Conservation (phyloP, 30 jellyfish, hydroid and myxozoan genomes). For the Cassiopea xamachana region DNA sequence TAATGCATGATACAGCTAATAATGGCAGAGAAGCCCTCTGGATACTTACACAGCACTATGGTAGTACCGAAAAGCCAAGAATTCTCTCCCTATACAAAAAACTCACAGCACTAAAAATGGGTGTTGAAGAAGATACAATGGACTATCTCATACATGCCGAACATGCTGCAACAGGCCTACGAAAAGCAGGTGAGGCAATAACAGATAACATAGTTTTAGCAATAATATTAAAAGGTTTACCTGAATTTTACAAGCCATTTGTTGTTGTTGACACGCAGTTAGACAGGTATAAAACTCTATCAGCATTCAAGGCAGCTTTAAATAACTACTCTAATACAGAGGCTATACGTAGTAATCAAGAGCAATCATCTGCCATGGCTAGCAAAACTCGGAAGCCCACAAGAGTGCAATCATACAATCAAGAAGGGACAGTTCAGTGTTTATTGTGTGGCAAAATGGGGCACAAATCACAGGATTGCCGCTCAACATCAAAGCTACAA, state of each 20-base stretch:
- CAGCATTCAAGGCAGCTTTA: conserved; percentile 67
- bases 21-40: conserved; percentile 21
- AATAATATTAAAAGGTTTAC: conserved; percentile 18
- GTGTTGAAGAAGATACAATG: conserved; percentile 17
- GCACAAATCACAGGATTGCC: conserved; percentile 18
- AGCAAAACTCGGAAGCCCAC: conserved; percentile 16
- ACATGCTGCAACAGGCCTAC: conserved; percentile 21
- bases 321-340: conserved; percentile 53
- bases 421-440: conserved; percentile 39
- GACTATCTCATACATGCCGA: conserved; percentile 9
- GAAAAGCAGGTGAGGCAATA: conserved; percentile 10
- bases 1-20: conserved; percentile 7
- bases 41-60: conserved; percentile 10
- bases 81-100: conserved; percentile 11
- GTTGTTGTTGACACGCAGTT: conserved; percentile 68
- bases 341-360: conserved; percentile 25
- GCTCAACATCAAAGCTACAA: conserved; percentile 10
- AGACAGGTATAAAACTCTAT: conserved; percentile 44
- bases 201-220: background rate
- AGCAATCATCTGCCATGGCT: conserved; percentile 23
- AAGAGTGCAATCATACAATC: background rate
- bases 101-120: conserved; percentile 6
- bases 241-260: conserved; percentile 59
- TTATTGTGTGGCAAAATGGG: conserved; percentile 60
- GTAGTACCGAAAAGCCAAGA: conserved; percentile 28